Evolutionary conservation across 2,888 invertebrate species (phyloP).

Genomic region (Tipula vernalis): DNA sequence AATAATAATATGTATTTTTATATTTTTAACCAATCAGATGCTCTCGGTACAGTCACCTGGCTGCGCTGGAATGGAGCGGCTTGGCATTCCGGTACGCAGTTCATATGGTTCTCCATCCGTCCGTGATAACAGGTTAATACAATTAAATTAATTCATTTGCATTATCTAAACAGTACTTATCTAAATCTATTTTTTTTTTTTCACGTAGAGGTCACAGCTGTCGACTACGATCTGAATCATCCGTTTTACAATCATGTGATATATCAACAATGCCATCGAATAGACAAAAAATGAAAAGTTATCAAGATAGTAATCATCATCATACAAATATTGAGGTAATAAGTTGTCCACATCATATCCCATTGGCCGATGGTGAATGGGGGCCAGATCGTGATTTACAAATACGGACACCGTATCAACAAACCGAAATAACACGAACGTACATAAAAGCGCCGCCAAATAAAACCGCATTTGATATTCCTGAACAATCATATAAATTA

Average conservation of each 20-base stretch:
- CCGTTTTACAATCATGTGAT: slow-evolving; percentile 29
- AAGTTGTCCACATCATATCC: slow-evolving; percentile 48
- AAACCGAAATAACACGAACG: slow-evolving; percentile 54
- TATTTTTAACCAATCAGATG: slow-evolving; percentile 40
- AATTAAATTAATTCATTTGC: slow-evolving; percentile 9
- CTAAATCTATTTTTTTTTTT: neutral
- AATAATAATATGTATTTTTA: neutral
- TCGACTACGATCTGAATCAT: slow-evolving; percentile 34
- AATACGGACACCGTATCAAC: slow-evolving; percentile 51
- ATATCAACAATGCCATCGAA: slow-evolving; percentile 22
- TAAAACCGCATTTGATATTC: slow-evolving; percentile 54
- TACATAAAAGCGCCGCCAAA: slow-evolving; percentile 53
- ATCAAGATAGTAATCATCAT: slow-evolving; percentile 15
- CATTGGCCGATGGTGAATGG: slow-evolving; percentile 52
- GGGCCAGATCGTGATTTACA: slow-evolving; percentile 48
- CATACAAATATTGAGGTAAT: slow-evolving; percentile 19
- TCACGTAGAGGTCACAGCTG: slow-evolving; percentile 31
- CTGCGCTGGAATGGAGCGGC: slow-evolving; percentile 61
- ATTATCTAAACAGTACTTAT: neutral
- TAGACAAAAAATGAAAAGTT: slow-evolving; percentile 21
- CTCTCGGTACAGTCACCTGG: slow-evolving; percentile 61
- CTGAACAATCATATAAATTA: slow-evolving; percentile 34
- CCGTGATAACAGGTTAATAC: slow-evolving; percentile 31
- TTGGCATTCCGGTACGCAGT: slow-evolving; percentile 42
- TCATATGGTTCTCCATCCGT: slow-evolving; percentile 35